A percentile compares a stretch with the other conserved stretches of the same genome.
Conservation (phyloP, 2,888 invertebrate genomes). For the Drosophila tanythrix region DNA sequence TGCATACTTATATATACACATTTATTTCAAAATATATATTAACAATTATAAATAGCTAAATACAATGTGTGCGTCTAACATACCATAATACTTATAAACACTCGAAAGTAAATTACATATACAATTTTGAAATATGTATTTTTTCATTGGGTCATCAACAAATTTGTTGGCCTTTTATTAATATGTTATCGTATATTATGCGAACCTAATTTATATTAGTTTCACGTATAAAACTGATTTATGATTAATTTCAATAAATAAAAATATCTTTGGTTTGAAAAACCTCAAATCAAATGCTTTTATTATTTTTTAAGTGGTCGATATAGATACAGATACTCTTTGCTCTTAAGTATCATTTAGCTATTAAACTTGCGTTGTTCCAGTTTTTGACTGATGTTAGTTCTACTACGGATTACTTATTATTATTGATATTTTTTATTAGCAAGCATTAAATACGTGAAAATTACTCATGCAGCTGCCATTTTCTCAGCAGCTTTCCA, state of each 20-base stretch:
- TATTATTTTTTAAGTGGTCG: background rate
- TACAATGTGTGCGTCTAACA: conserved; percentile 57
- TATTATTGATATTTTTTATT: background rate
- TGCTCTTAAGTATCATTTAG: conserved; percentile 9
- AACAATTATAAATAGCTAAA: conserved; percentile 49
- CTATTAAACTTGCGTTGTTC: background rate
- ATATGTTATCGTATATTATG: conserved; percentile 47
- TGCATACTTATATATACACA: conserved; percentile 64
- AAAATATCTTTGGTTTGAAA: conserved; percentile 74
- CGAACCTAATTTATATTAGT: conserved; percentile 55
- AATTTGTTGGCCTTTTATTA: conserved; percentile 44
- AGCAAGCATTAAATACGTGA: background rate
- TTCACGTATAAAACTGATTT: conserved; percentile 61
- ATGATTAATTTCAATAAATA: conserved; percentile 61
- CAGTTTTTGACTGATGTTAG: background rate
- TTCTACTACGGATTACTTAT: background rate
- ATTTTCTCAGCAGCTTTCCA: conserved; percentile 4
- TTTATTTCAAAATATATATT: conserved; percentile 58
- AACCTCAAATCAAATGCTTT: conserved; percentile 43
- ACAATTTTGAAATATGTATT: conserved; percentile 63
- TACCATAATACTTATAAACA: conserved; percentile 46
- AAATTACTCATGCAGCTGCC: conserved; percentile 11
- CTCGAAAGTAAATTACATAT: conserved; percentile 38
- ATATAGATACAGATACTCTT: background rate
- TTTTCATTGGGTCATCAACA: conserved; percentile 48